Evolutionary conservation across 2,113 vertebrate species (phyloP).

Genomic region (Romanogobio albipinnatus): DNA sequence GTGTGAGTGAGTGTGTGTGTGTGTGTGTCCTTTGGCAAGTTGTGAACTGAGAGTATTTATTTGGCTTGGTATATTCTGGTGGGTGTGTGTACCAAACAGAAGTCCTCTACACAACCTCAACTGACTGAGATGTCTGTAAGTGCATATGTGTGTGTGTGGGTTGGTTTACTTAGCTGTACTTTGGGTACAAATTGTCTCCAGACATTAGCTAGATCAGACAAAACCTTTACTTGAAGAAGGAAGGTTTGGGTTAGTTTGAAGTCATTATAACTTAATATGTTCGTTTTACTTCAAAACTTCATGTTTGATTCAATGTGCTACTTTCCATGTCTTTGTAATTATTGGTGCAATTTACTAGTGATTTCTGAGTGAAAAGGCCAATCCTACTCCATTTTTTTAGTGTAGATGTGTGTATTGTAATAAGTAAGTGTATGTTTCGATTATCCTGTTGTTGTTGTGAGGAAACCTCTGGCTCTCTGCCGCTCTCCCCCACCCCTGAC

Average conservation of each 20-base stretch:
- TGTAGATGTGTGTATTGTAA: not conserved
- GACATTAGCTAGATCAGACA: not conserved
- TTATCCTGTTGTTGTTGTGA: not conserved
- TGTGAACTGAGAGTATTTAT: conserved; percentile 41
- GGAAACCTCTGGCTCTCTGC: conserved; percentile 15
- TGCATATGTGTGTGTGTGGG: not conserved
- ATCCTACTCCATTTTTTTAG: not conserved
- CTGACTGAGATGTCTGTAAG: conserved; percentile 1
- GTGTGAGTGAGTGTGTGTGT: conserved; percentile 17
- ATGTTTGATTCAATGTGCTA: not conserved
- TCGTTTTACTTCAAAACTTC: not conserved
- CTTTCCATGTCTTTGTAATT: too few species aligned
- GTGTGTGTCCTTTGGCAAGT: conserved; percentile 25
- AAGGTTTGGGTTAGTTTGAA: not conserved
- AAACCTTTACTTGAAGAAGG: not conserved
- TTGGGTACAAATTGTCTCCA: not conserved
- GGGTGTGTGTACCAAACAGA: conserved; percentile 29
- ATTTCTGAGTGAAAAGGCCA: not conserved
- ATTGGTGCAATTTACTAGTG: not conserved
- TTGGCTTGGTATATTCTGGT: conserved; percentile 27
- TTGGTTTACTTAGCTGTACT: conserved; percentile 1
- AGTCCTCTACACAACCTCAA: conserved; percentile 11
- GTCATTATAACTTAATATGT: not conserved
- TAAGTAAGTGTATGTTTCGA: not conserved
- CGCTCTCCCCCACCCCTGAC: conserved; percentile 65